phyloP scores from a whole-genome alignment of 2,797 vertebrate species.

The Cetoscarus ocellatus region DNA sequence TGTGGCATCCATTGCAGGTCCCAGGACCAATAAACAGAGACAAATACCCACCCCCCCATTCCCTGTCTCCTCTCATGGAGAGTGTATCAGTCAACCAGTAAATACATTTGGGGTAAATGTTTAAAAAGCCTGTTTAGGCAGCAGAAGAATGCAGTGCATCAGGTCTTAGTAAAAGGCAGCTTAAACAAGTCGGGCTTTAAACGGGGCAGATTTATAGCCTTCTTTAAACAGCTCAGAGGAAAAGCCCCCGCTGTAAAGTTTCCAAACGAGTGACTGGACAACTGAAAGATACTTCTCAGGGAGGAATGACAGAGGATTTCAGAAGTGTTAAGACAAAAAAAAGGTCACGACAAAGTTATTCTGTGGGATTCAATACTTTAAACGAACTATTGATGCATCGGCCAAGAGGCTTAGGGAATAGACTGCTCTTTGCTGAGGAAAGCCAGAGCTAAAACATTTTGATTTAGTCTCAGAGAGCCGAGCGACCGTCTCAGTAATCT shows the following conservation, averaged over 20 bases:
- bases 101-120: slow-evolving; percentile 81
- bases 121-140: slow-evolving; percentile 79
- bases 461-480: slow-evolving; percentile 59
- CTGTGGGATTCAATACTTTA: slow-evolving; percentile 56
- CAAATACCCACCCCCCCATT: slow-evolving; percentile 51
- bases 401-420: slow-evolving; percentile 56
- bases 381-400: slow-evolving; percentile 66
- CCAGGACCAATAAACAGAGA: slow-evolving; percentile 71
- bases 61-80: slow-evolving; percentile 66
- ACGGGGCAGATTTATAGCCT: slow-evolving; percentile 76
- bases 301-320: slow-evolving; percentile 34
- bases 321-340: slow-evolving; percentile 38
- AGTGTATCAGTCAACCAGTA: slow-evolving; percentile 76
- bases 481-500: slow-evolving; percentile 46
- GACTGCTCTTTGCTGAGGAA: slow-evolving; percentile 45
- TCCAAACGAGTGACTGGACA: slow-evolving; percentile 66
- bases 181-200: slow-evolving; percentile 75
- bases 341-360: slow-evolving; percentile 46
- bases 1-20: slow-evolving; percentile 60
- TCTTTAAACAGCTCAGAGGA: slow-evolving; percentile 74
- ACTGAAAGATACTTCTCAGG: slow-evolving; percentile 57
- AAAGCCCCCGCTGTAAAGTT: slow-evolving; percentile 76
- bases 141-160: slow-evolving; percentile 76
- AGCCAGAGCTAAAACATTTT: slow-evolving; percentile 61
- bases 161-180: slow-evolving; percentile 71